These are phyloP conservation scores for Gallinago media DNA, from an alignment of 2,113 vertebrate genomes.

Conservation along the genomic window DNA sequence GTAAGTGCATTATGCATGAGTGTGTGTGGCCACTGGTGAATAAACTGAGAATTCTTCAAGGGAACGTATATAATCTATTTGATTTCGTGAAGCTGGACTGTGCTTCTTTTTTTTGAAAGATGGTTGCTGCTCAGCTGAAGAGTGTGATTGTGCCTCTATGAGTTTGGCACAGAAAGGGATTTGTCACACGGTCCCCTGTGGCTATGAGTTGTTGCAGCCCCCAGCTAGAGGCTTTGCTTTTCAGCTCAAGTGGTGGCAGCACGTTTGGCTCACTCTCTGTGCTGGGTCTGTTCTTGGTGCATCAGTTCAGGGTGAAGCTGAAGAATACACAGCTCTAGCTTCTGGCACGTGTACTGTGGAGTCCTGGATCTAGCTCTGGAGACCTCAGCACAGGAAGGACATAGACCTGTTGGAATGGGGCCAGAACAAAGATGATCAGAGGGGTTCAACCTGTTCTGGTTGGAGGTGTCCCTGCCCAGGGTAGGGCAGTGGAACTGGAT, in stretches of 20 bases:
- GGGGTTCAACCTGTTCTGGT: no score
- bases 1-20: slow-evolving; percentile 46
- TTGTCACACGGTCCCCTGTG: not conserved
- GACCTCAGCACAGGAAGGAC: no score
- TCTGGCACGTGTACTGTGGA: no score
- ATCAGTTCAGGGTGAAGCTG: no score
- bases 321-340: no score
- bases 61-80: not conserved
- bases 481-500: no score
- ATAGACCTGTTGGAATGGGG: no score
- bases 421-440: no score
- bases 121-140: not conserved
- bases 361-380: no score
- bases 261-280: rapidly evolving
- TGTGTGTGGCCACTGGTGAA: not conserved
- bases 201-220: not conserved
- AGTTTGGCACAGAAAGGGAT: not conserved
- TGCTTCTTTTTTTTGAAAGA: not conserved
- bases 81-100: not conserved
- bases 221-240: not conserved
- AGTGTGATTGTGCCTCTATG: not conserved
- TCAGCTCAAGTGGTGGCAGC: not conserved
- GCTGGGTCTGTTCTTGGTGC: not conserved
- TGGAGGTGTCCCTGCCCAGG: no score
- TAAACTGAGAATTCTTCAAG: not conserved